Base-by-base conservation (phyloP, 2,888 invertebrate species). In the Nipponacmea schrenckii region DNA sequence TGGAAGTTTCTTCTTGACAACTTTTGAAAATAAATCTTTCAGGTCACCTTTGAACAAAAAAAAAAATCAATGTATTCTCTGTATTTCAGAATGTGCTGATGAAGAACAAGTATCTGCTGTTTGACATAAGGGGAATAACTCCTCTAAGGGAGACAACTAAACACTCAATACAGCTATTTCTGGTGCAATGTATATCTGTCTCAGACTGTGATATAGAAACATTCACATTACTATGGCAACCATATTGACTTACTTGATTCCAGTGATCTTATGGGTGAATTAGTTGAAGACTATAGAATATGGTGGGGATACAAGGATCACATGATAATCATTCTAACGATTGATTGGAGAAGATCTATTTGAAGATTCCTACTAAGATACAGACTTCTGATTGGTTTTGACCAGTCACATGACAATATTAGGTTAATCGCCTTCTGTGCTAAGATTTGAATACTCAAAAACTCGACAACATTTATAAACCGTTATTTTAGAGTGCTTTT, bases 101-200 rank as follows among this genome's bases (percentile, higher is more conserved):
- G 82, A 84, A 67, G 82, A 84, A 62, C 81, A 82, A 64, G 83
- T 84, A 45, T 84, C 84, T 44, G 84, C 84, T 26, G 84, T 84
- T 27, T 84, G 82, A 82, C 45, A 62, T 68, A 20, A 50, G 39
- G 48, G 66, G 26, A 48, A 70, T 64, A 64, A 10, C 31, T 64
- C 15, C 12, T n/a, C n/a, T n/a, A n/a, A 39, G 17, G 31, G 39
- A 14, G 17, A 39, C 27, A 64, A 56, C 56, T 56, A 24, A 39
- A 39, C 39, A 39, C 39, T 39, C 65, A 68, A 62, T 44, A 44
- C 20, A 45, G 67, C 56, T 24, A 56, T 24, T 56, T 24, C 20
- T 56, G 56, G 56, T 56, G 56, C 56, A 24, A 56, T 56, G 56
- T 56, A 24, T 12, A 56, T 24, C 56, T 56, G 56, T 56, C 56